Evolutionary conservation across 2,888 invertebrate species (phyloP), one percentile per base, ranked within the genome.

Genomic region (Mythimna vitellina): DNA sequence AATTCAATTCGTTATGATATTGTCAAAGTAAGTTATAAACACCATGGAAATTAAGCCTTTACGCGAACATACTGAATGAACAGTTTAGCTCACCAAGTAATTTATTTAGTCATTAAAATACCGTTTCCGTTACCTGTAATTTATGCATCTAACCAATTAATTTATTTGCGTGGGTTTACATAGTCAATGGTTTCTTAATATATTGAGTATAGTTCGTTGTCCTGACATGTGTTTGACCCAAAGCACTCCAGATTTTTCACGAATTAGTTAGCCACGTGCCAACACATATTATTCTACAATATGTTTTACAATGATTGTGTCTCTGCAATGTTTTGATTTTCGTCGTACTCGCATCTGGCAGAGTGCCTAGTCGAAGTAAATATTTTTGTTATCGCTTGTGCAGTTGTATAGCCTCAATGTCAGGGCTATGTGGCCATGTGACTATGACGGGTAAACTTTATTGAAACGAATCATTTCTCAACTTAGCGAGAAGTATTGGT

Each of bases 281-380:
- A 53, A 29, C 22, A 53, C 51, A 51, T 25, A 35, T 17, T 60
- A n/a, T 46, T 53, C 46, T 12, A 42, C 60, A 49, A 58, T 12
- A 60, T 69, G 35, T 64, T 68, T 57, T 58, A 35, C 20, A 79
- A 10, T 64, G 57, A 70, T 53, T 65, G 65, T 67, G 38, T 78
- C 49, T 73, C 53, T 25, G 51, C 71, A 82, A 76, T 60, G 42
- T 53, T 73, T 73, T 61, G 62, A 57, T 67, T 62, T 78, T 76
- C 76, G 42, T 65, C 66, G 73, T 81, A 85, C 66, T 78, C 65
- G 17, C 75, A 80, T 78, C 77, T 89, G 88, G 89, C 88, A 84
- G 65, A 60, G 73, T 85, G 88, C 88, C 88, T 80, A 87, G 76
- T 82, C 76, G 78, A 78, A 73, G 81, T 84, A 83, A 87, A 81